These are phyloP conservation scores for Dryas iulia DNA, from an alignment of 1,140 invertebrate species.

Conservation along the genomic window DNA sequence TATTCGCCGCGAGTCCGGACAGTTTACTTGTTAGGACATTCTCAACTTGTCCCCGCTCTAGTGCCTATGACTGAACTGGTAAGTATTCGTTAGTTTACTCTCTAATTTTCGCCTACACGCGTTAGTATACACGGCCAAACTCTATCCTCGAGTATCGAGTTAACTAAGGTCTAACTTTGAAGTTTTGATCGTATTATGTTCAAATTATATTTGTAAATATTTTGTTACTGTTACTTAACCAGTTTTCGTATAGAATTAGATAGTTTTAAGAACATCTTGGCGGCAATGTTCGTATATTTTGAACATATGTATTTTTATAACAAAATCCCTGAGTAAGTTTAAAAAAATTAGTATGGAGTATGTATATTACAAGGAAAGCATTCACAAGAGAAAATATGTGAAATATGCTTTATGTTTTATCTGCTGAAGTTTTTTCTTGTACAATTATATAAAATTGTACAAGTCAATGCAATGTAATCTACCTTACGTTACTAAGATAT, in stretches of 20 bases:
- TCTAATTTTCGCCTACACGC: conserved; percentile 52
- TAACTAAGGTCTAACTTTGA: conserved; percentile 24
- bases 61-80: conserved; percentile 45
- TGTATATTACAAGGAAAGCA: too few species aligned
- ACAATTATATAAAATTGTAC: too few species aligned
- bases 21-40: conserved; percentile 57
- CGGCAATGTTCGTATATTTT: too few species aligned
- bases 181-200: neutral
- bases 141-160: conserved; percentile 34
- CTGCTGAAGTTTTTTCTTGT: too few species aligned
- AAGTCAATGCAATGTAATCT: too few species aligned
- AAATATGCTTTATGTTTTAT: too few species aligned
- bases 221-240: neutral
- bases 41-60: conserved; percentile 36
- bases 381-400: too few species aligned
- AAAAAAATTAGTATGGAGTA: too few species aligned
- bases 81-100: conserved; percentile 51
- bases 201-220: neutral
- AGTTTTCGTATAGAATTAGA: neutral
- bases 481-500: too few species aligned
- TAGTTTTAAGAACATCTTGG: too few species aligned
- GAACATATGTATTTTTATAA: too few species aligned
- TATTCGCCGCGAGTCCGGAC: conserved; percentile 42
- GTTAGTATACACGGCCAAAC: conserved; percentile 36
- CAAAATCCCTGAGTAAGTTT: too few species aligned